These are phyloP conservation scores for Tragopan temminckii DNA, from an alignment of 2,797 vertebrate genomes.

Conservation along the genomic window DNA sequence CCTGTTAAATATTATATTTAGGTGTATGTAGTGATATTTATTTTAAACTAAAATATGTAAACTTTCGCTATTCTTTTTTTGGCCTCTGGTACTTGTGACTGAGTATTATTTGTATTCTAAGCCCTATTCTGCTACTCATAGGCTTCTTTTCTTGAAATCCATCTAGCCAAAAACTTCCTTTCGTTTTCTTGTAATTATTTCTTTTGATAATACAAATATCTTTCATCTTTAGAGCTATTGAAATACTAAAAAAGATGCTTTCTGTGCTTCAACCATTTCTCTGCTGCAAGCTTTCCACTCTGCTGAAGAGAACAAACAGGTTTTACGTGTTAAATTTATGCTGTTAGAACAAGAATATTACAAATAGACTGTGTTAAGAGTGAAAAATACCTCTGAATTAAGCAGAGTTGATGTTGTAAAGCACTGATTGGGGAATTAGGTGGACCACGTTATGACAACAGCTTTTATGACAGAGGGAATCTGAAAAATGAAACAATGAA, in stretches of 20 bases:
- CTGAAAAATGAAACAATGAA: background rate
- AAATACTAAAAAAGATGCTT: fast-evolving
- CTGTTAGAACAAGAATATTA: background rate
- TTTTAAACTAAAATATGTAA: background rate
- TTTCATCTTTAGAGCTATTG: background rate
- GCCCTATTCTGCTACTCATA: background rate
- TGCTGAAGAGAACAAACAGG: background rate
- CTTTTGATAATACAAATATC: background rate
- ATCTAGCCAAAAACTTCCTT: background rate
- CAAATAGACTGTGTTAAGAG: background rate
- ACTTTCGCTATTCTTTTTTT: background rate
- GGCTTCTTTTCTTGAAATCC: background rate
- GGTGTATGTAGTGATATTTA: background rate
- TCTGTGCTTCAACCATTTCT: background rate
- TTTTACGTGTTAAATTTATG: background rate
- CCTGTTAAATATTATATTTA: background rate
- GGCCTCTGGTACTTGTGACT: background rate
- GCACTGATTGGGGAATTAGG: background rate
- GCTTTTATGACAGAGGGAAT: background rate
- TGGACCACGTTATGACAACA: fast-evolving
- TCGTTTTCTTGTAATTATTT: background rate
- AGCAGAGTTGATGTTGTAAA: background rate
- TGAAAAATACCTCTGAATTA: background rate
- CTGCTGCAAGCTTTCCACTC: background rate
- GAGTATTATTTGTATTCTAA: background rate